Evolutionary conservation across 2,888 invertebrate genomes (phyloP), one percentile per base, ranked within the genome.

Genomic region (Tineola bisselliella): DNA sequence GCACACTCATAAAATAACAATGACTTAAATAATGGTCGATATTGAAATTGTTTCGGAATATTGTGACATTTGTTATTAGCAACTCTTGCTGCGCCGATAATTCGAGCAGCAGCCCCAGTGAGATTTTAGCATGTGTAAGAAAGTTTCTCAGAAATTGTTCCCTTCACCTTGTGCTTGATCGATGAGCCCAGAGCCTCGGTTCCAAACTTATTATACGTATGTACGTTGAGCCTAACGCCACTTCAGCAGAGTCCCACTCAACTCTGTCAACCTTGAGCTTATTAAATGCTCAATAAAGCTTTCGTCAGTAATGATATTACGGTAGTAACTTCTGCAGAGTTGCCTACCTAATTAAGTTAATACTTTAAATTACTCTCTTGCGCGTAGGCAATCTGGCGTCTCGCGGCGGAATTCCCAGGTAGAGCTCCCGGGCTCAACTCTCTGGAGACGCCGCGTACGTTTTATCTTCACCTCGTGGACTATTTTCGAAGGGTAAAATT

Each of bases 281-380:
- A 75, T 74, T 78, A 75, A 73, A 71, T 68, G 69, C 65, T 66
- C 67, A 69, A 58, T 58, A 58, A 58, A 72, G 73, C 70, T 72
- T 74, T 70, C 69, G 67, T 68, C 69, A 73, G 72, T 76, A 77
- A 76, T 73, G 67, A 71, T 66, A 73, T 78, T 75, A 74, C 70
- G 69, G 70, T 70, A 69, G 69, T 70, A 73, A 78, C 75, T 75
- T 76, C 69, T 71, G 72, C 67, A 67, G 71, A 71, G 73, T 70
- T 69, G 68, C 67, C 70, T 71, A 74, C 73, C 72, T 77, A 76
- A 78, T 79, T 76, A 76, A 73, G 71, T 74, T 68, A 72, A 75
- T 75, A 70, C 70, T 73, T 71, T 67, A 73, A 75, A 74, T 74
- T 73, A 69, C 70, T 66, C 66, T 67, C 66, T 68, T 67, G 66